Evolutionary conservation across 1,140 invertebrate genomes (phyloP), one percentile per base, ranked within the genome.

Genomic region (Aradophagus sp.): DNA sequence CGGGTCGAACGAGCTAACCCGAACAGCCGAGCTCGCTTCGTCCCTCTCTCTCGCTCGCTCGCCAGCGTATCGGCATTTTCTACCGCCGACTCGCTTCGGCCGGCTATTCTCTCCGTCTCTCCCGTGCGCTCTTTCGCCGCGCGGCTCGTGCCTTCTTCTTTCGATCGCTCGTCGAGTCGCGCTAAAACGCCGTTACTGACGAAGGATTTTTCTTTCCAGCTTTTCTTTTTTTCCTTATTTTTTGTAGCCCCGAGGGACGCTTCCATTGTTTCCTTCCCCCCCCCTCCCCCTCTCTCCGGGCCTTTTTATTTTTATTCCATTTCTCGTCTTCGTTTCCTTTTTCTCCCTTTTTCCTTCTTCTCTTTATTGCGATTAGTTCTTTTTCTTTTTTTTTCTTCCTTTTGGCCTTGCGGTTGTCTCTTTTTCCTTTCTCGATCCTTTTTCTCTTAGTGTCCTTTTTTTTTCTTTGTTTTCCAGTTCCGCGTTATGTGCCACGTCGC

Each of bases 1-100:
- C 84, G 83, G 84, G 84, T 85, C 84, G 84, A 86, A 86, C 82
- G 83, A 86, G 84, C 84, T 86, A 84, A 84, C 78, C 82, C 79
- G 77, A 84, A 80, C 75, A 75, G 65, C 76, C 73, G 42, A 73
- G 35, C 63, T 27, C 52, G 48, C 65, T 62, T 53, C 27, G 44
- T 70, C 73, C 38, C 52, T 44, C 2, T 67, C 27, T 11, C 0
- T 53, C 52, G 17, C 52, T 36, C 39, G 31, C 6, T 32, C 38
- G 38, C 6, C 13, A n/a, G 20, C 50, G 26, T 58, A 14, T 36
- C 14, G 2, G 20, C 32, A 6, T 67, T 35, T 4, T 58, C 20
- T 20, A 16, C 31, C 35, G 36, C 14, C 39, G 27, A 48, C 42
- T 42, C 35, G 50, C 38, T 44, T 67, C 44, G 39, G 56, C 53